Conservation (phyloP, 2,113 vertebrate genomes). For the Crotalus horridus region DNA sequence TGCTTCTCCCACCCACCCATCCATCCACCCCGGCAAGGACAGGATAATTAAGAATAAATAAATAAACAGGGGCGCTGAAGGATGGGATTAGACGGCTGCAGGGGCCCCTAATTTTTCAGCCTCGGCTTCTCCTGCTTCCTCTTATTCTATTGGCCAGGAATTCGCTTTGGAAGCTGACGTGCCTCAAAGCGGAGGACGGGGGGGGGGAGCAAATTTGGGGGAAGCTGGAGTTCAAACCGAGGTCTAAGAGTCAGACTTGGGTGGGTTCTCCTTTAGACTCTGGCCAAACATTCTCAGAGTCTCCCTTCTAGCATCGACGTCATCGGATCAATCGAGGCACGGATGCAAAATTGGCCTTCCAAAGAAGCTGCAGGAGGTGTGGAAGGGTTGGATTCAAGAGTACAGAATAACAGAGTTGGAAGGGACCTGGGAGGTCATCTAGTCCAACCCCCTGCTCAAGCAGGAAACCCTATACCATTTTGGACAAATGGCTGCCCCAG, state of each 20-base stretch:
- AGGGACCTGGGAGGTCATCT: not conserved
- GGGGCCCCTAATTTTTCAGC: not conserved
- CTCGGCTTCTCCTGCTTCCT: not conserved
- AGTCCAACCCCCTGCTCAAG: not conserved
- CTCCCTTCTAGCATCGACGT: not conserved
- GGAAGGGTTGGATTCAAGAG: not conserved
- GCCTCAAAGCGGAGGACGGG: not conserved
- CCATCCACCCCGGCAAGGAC: not conserved
- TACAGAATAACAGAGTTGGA: not conserved
- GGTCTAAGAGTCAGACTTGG: not conserved
- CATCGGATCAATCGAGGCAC: not conserved
- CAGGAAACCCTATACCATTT: not conserved
- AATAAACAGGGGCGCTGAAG: not conserved
- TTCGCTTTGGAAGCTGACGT: rapidly evolving
- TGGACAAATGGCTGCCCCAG: too few relatives aligned
- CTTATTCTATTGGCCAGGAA: not conserved
- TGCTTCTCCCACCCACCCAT: not conserved
- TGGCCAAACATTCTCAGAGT: not conserved
- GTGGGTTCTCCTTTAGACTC: not conserved
- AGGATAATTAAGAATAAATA: not conserved
- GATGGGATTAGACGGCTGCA: not conserved
- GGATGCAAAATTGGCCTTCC: not conserved
- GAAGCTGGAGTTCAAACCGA: not conserved
- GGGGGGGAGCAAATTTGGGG: not conserved
- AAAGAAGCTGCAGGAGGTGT: not conserved